phyloP scores from a whole-genome alignment of 2,113 vertebrate species.

The Poeciliopsis occidentalis region DNA sequence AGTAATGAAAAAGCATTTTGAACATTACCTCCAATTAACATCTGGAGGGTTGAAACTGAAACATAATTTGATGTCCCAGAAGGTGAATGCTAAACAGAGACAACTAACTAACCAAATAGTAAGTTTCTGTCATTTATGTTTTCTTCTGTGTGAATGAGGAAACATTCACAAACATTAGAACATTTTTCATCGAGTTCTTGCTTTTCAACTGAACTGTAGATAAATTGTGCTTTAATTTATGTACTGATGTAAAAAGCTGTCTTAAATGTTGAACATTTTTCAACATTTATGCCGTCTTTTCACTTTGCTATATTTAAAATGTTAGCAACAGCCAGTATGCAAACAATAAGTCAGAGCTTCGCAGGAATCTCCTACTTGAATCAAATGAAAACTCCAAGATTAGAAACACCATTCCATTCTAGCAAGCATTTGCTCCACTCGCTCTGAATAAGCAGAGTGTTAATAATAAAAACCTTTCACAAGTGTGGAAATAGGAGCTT shows the following conservation, averaged over 20 bases:
- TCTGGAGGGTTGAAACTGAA: too few species aligned
- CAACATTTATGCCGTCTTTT: neutral
- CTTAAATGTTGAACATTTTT: neutral
- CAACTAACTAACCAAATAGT: too few species aligned
- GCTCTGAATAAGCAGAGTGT: constrained; percentile 22
- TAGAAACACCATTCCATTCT: neutral
- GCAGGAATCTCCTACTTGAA: neutral
- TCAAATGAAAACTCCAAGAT: neutral
- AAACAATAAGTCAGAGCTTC: neutral
- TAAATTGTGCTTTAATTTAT: neutral
- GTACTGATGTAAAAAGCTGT: neutral
- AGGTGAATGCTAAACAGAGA: too few species aligned
- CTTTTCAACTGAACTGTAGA: neutral
- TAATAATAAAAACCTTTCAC: constrained; percentile 42
- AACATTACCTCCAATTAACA: too few species aligned
- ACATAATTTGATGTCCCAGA: too few species aligned
- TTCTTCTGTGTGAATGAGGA: too few species aligned
- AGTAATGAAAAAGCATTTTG: too few species aligned
- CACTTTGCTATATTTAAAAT: neutral
- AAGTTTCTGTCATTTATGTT: too few species aligned
- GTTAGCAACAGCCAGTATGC: neutral
- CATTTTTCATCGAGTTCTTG: too few species aligned
- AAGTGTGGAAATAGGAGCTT: constrained; percentile 36
- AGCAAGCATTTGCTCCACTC: neutral
- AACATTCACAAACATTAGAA: too few species aligned